phyloP scores from a whole-genome alignment of 2,113 vertebrate genomes.

The Trogon melanurus region DNA sequence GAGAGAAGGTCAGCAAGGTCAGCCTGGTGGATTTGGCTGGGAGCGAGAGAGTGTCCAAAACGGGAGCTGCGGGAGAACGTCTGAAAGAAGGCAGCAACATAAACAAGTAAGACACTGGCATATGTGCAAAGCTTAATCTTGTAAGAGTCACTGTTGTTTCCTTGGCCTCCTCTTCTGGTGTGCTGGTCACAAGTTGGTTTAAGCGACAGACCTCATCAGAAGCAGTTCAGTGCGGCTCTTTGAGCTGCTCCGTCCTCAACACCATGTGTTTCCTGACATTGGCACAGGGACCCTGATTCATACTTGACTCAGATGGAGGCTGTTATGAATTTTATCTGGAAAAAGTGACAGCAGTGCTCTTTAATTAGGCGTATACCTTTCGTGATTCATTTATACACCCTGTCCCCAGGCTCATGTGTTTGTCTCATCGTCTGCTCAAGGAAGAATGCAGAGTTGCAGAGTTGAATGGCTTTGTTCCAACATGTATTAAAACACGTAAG shows the following conservation, averaged over 20 bases:
- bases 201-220: neutral
- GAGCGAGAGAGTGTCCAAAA: slow-evolving; percentile 95
- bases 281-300: neutral
- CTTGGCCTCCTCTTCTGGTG: neutral
- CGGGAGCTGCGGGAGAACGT: slow-evolving; percentile 94
- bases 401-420: slow-evolving; percentile 39
- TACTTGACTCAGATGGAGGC: neutral
- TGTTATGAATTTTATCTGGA: slow-evolving; percentile 33
- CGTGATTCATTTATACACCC: slow-evolving; percentile 46
- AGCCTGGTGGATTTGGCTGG: slow-evolving; percentile 98
- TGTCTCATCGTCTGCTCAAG: slow-evolving; percentile 20
- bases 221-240: neutral
- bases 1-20: slow-evolving; percentile 97
- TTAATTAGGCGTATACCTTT: slow-evolving; percentile 50
- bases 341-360: slow-evolving; percentile 38
- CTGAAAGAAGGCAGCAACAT: slow-evolving; percentile 99
- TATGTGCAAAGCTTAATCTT: fast-evolving
- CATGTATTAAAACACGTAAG: slow-evolving; percentile 35
- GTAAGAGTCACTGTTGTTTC: neutral
- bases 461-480: slow-evolving; percentile 42
- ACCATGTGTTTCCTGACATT: neutral
- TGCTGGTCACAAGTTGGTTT: neutral
- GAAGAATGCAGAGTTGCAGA: slow-evolving; percentile 40
- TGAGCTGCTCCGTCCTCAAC: neutral
- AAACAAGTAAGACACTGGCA: slow-evolving; percentile 85